Base-by-base conservation (phyloP, 2,797 vertebrate genomes). In the Orestias chungarensis region DNA sequence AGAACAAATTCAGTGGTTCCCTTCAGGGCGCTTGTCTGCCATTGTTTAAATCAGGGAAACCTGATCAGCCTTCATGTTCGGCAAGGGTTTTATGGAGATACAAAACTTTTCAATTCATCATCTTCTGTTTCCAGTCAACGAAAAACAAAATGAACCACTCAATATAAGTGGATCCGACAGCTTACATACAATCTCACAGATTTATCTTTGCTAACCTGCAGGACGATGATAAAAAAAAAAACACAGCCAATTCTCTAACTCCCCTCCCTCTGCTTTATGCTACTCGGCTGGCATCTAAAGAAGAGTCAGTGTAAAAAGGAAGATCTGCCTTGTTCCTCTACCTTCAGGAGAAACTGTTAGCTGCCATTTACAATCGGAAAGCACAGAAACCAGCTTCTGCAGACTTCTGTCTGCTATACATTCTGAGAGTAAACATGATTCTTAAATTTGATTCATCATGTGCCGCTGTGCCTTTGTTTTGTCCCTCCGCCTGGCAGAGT, bases 291-390 rank as follows among this genome's bases (percentile, higher is more conserved):
- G 54, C 69, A 69, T 80, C 71, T 74, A 43, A 77, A 78, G 62
- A 66, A 62, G n/a, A 75, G 64, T 82, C 64, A 61, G 66, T 57
- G 74, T 10, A 73, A 74, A 83, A 75, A 66, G 20, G 10, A 61
- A 38, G 68, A 74, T 74, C 68, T 67, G 64, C 64, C 70, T 84
- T 52, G 68, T 82, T 84, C 86, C 67, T 72, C 49, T 57, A 40
- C 73, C 79, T 87, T 55, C 46, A 82, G 76, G 83, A 74, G 59
- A 69, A 85, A 74, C 59, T 25, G 80, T 85, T 72, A 82, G 47
- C 73, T 62, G 73, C 70, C 74, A 74, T 82, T 87, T 66, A 84
- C 52, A 64, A 76, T 82, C 29, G 42, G 38, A 70, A 25, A 43
- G 54, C 64, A 76, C 55, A 23, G 76, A 82, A 85, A 82, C 43